Percentiles rank a stretch among this genome's conserved stretches.
phyloP scores from a whole-genome alignment of 2,888 invertebrate genomes.

The Hirudinaria manillensis region DNA sequence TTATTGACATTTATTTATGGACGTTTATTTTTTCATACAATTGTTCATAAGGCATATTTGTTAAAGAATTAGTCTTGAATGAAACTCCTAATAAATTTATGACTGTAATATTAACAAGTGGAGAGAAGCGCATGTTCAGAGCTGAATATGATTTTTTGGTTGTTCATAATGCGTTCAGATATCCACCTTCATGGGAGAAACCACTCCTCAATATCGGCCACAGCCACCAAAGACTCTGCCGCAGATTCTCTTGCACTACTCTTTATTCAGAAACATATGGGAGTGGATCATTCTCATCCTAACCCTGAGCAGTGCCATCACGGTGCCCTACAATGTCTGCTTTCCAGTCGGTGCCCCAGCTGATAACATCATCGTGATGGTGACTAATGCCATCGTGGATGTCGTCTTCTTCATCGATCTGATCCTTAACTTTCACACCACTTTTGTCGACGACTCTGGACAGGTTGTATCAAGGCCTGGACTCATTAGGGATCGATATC shows the following conservation, averaged over 20 bases:
- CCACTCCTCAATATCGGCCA: constrained; percentile 68
- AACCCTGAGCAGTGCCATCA: constrained; percentile 97
- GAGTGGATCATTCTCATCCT: constrained; percentile 99
- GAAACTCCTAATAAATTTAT: no score
- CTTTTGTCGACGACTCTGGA: constrained; percentile 82
- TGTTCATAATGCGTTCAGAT: not conserved
- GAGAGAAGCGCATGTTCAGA: no score
- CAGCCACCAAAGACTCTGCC: constrained; percentile 99
- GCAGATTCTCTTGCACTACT: constrained; percentile 97
- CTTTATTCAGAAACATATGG: constrained; percentile 97
- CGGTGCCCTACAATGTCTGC: constrained; percentile 98
- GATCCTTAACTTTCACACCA: constrained; percentile 98
- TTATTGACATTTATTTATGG: no score
- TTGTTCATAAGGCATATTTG: no score
- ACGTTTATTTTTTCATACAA: no score
- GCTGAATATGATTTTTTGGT: not conserved
- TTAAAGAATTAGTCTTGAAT: no score
- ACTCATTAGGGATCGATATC: constrained; percentile 68
- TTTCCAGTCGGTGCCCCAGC: constrained; percentile 84
- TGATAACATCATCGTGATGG: constrained; percentile 54
- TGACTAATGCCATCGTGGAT: constrained; percentile 80
- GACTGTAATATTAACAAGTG: no score
- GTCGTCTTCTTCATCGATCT: constrained; percentile 99
- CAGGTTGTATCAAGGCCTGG: constrained; percentile 95
- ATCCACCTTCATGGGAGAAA: constrained; percentile 60